phyloP scores from a whole-genome alignment of 2,888 invertebrate genomes.

The Stegophylla sp. region DNA sequence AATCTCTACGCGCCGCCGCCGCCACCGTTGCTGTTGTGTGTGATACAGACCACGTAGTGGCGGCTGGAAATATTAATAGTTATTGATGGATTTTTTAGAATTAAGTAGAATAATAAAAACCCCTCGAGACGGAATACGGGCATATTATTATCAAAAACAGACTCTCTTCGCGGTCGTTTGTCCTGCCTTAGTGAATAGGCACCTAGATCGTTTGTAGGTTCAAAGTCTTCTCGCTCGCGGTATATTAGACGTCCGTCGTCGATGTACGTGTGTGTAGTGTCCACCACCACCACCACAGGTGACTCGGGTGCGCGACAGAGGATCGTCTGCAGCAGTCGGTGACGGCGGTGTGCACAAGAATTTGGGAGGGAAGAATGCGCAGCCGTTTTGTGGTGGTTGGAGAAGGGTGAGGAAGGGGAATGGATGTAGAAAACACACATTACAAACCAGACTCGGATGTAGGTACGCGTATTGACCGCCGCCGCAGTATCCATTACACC shows the following conservation, averaged over 20 bases:
- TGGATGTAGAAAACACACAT: not conserved
- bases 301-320: not conserved
- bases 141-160: not conserved
- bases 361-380: constrained; percentile 34
- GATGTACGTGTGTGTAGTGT: not conserved
- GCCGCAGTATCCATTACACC: constrained; percentile 52
- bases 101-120: not conserved
- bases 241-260: not conserved
- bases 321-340: not conserved
- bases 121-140: not conserved
- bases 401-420: not conserved
- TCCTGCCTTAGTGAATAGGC: too few species aligned
- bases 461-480: not conserved
- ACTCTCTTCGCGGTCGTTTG: not conserved
- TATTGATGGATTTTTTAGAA: not conserved
- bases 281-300: not conserved
- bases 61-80: not conserved
- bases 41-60: too few species aligned
- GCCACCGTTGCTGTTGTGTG: not conserved
- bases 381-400: not conserved
- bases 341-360: constrained; percentile 15
- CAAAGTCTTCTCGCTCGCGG: not conserved
- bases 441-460: constrained; percentile 40
- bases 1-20: not conserved
- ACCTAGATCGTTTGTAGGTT: not conserved